Base-by-base conservation (phyloP, 2,888 invertebrate genomes). In the Romanomermis culicivorax region DNA sequence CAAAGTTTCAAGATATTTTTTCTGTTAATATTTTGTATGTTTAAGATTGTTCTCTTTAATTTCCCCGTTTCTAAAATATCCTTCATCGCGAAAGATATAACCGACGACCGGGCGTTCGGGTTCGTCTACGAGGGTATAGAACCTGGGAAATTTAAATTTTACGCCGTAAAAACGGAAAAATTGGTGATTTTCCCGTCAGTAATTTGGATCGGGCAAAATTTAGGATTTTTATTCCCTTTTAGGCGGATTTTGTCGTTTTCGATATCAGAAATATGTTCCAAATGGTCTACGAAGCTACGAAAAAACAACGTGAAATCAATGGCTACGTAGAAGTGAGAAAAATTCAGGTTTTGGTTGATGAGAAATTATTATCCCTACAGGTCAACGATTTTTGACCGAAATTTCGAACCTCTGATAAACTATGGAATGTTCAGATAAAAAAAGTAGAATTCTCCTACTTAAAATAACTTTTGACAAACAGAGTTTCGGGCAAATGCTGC, bases 21-120 rank as follows among this genome's bases (percentile, higher is more conserved):
- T 23, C 17, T 36, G 7, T 17, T 36, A 36, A 53, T 71, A 72
- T 57, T 36, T 53, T 47, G 48, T 49, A 57, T 59, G 26, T 72
- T 88, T 86, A 86, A 87, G 68, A 84, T 87, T 29, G 75, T 95
- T 29, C 75, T 95, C 57, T 88, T 91, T 71, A 88, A 89, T 69
- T 95, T 97, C 74, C 88, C 93, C 14, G 95, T 97, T 52, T 88
- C 91, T 72, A 87, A 89, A 75, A 95, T 97, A 68, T 95, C 93
- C 45, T 97, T 95, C 73, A 95, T 97, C 66, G 91, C 95, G 27
- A 86, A 93, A 71, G 97, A 97, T 72, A 85, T 88, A 79, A 84
- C 85, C 1, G 97, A 97, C 72, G 84, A 86, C 3, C 77, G 97
- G 61, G 93, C 97, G 0, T 97, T 97, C 72, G 97, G 97, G 2